Evolutionary conservation across 2,888 invertebrate species (phyloP), one percentile per base, ranked within the genome.

Genomic region (Polyommatus iphigenia): DNA sequence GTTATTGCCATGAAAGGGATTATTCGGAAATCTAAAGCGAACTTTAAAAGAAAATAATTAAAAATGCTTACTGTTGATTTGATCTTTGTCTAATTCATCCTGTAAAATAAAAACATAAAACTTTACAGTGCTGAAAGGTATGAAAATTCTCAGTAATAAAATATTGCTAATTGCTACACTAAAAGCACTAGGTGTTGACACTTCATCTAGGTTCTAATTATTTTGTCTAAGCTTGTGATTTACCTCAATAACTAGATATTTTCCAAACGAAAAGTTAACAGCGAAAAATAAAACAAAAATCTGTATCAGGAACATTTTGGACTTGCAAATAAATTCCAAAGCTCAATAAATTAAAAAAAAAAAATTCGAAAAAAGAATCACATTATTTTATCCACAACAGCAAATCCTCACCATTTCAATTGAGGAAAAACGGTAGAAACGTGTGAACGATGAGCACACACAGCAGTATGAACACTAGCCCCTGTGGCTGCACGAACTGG

Each of bases 11-110:
- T 6, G 36, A 36, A 36, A 36, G 6, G 36, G 32, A 36, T 36
- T 6, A 36, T 36, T 36, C 36, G 6, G 36, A 36, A 36, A 36
- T 36, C 36, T 36, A 36, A 36, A 36, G 36, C 36, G 6, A 36
- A 54, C 13, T 62, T 71, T 29, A 20, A 76, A 78, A 71, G 29
- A 77, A 32, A 50, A 76, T 7, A 36, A 7, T 36, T 32, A 10
- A 86, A 10, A 86, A 82, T 86, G 96, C 97, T 96, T 92, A 97
- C 97, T 95, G 85, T 90, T 95, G 84, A 97, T 95, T 94, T 97
- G 97, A 85, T 97, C 97, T 91, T 97, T 96, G 85, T 95, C 95
- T 81, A 97, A 95, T 89, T 97, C 97, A 84, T 97, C 97, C 96
- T 97, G 94, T 82, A 95, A 95, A 84, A 82, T 82, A 82, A 85